A percentile compares a stretch with the other conserved stretches of the same genome.
Conservation (phyloP, 1,140 invertebrate genomes). For the Sinella curviseta region DNA sequence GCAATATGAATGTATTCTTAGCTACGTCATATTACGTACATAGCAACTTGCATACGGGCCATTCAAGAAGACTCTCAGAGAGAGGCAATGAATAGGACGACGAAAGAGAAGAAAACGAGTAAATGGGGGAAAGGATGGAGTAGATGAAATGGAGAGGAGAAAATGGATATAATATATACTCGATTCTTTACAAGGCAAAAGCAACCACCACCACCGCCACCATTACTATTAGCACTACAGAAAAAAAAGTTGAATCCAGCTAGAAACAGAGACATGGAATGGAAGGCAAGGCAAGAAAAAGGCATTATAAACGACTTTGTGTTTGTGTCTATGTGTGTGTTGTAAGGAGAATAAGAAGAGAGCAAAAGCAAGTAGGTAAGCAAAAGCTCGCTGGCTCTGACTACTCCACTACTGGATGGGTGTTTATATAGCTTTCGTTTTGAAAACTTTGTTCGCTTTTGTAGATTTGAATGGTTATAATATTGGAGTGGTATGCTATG, state of each 20-base stretch:
- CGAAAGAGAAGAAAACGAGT: not conserved
- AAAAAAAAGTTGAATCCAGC: not conserved
- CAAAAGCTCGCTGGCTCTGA: not conserved
- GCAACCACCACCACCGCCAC: not conserved
- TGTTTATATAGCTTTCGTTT: not conserved
- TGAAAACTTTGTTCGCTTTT: conserved; percentile 18
- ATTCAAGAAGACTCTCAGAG: too few species aligned
- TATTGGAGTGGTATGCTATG: not conserved
- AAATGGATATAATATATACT: conserved; percentile 24
- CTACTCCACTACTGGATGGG: not conserved
- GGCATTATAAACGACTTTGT: not conserved
- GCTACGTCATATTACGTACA: too few species aligned
- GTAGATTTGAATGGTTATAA: not conserved
- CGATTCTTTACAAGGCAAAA: not conserved
- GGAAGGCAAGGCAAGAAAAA: not conserved
- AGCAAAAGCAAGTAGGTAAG: not conserved
- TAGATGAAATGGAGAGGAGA: conserved; percentile 20
- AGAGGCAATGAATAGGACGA: not conserved
- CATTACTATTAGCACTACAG: not conserved
- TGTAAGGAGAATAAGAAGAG: not conserved
- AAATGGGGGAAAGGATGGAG: conserved; percentile 13
- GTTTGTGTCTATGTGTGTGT: not conserved
- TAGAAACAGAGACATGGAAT: not conserved
- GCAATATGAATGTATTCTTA: too few species aligned
- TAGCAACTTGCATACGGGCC: not conserved